Base-by-base conservation (phyloP, 2,113 vertebrate genomes). In the Tympanuchus pallidicinctus region DNA sequence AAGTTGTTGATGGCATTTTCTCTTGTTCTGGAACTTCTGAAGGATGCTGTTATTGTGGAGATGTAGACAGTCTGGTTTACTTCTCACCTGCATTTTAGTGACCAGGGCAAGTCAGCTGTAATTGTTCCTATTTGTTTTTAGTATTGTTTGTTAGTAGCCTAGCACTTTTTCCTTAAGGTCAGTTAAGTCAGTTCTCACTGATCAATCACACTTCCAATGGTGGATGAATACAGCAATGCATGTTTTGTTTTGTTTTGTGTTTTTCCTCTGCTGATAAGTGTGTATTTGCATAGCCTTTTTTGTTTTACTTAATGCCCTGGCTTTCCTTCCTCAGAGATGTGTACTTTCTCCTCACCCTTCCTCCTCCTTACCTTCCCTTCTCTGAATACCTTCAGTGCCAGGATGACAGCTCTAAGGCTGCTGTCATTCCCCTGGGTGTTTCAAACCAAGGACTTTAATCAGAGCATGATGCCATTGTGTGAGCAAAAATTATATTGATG, bases 401-500 rank as follows among this genome's bases (percentile, higher is more conserved):
- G 36, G 54, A 59, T 70, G 79, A 90, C 56, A 91, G 36, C 57
- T 81, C 52, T 28, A 25, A 80, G 34, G 54, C 60, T 83, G 57
- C 73, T 93, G 76, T 22, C 71, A 77, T 71, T 60, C 60, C 5
- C 19, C 70, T 80, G 79, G 52, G 76, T 88, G 56, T 30, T 77
- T 70, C 60, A 93, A 90, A 86, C 81, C 38, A 86, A 81, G 76
- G 57, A 64, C 69, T 96, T 93, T 43, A 86, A 88, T 93, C 90
- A 81, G 86, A 94, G 73, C 10, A 0, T 82, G 64, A 89, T 89
- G 93, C 77, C 77, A 72, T 90, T 81, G 74, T 73, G 67, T 82
- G 59, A 92, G 59, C 59, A 94, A 92, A 91, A 87, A 88, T 13
- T 52, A 93, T 95, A 82, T 70, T 83, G 73, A 83, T 91, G 66